These are phyloP conservation scores for Pterophyllum scalare DNA, from an alignment of 2,113 vertebrate genomes.

Conservation along the genomic window DNA sequence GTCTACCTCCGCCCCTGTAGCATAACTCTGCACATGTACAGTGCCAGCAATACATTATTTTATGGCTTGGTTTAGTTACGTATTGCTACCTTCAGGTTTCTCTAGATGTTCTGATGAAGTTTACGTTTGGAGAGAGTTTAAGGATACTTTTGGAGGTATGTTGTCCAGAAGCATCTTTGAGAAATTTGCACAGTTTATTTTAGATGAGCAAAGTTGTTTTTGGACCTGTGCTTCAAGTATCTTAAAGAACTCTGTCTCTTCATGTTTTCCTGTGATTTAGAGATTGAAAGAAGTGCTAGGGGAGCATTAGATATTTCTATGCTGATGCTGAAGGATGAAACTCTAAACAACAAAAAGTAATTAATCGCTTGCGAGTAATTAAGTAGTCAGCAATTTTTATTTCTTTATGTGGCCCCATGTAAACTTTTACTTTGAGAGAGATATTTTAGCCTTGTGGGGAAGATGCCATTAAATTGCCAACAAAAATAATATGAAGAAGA, in stretches of 20 bases:
- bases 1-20: too few species aligned
- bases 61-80: too few species aligned
- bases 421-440: too few species aligned
- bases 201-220: too few species aligned
- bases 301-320: neutral
- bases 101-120: neutral
- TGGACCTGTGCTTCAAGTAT: neutral
- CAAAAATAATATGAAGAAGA: neutral
- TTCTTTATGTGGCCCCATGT: too few species aligned
- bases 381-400: too few species aligned
- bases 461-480: too few species aligned
- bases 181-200: neutral
- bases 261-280: fast-evolving
- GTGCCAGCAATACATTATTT: too few species aligned
- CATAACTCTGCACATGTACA: too few species aligned
- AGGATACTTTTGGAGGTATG: fast-evolving
- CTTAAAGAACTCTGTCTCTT: neutral
- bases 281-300: neutral
- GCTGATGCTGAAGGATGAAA: too few species aligned
- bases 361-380: neutral
- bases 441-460: too few species aligned
- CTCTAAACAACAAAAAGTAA: too few species aligned
- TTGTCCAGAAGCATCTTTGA: neutral
- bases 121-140: neutral
- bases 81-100: neutral